These are phyloP conservation scores for Syrrhaptes paradoxus DNA, from an alignment of 2,113 vertebrate species.

Conservation along the genomic window DNA sequence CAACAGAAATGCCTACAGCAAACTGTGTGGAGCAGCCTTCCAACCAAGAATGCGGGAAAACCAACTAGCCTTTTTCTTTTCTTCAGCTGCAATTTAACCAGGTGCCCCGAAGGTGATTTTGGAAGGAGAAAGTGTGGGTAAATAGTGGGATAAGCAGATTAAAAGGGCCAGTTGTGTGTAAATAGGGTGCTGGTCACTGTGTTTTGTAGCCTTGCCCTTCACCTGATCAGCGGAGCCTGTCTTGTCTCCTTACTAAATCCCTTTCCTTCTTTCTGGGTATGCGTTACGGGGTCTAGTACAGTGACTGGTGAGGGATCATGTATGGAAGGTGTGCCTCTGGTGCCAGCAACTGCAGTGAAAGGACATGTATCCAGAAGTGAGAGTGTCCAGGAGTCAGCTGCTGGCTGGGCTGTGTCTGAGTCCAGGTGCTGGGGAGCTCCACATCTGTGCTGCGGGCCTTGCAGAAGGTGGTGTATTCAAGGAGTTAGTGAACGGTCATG, in stretches of 20 bases:
- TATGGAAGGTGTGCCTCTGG: background rate
- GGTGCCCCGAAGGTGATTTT: background rate
- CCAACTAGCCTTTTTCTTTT: background rate
- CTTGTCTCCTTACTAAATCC: background rate
- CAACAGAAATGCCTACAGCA: background rate
- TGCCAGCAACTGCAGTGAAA: background rate
- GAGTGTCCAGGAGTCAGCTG: background rate
- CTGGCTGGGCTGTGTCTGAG: background rate
- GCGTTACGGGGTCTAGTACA: background rate
- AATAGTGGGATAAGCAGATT: background rate
- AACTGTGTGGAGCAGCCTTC: rapidly evolving
- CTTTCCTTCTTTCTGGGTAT: background rate
- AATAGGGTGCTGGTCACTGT: background rate
- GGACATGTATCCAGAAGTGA: rapidly evolving
- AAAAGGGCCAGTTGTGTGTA: background rate
- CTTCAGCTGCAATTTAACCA: background rate
- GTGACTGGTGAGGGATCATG: rapidly evolving
- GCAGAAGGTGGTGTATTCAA: background rate
- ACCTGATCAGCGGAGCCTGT: background rate
- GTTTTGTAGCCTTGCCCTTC: background rate
- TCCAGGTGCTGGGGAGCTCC: background rate
- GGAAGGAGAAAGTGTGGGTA: background rate
- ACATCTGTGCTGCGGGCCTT: rapidly evolving
- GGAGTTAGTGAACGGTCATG: background rate
- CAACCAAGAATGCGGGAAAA: background rate